Conservation (phyloP, 2,888 invertebrate species). For the Drosophila kokeensis region DNA sequence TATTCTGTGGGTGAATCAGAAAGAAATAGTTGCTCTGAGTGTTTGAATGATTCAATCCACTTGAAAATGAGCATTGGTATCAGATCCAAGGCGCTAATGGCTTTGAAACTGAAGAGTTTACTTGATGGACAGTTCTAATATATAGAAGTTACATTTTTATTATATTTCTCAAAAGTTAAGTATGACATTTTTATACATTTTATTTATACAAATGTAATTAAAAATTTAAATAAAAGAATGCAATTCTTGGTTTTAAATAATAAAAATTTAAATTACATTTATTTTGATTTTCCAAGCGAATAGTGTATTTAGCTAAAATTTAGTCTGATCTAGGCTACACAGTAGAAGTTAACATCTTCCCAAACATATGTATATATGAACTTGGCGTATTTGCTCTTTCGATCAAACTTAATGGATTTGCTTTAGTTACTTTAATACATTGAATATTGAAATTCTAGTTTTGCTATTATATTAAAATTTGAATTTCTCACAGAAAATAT, state of each 20-base stretch:
- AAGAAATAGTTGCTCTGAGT: too few species aligned
- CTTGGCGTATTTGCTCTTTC: too few species aligned
- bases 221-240: not conserved
- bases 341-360: too few species aligned
- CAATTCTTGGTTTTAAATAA: not conserved
- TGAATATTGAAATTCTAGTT: not conserved
- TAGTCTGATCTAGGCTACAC: not conserved
- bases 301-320: not conserved
- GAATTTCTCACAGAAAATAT: not conserved
- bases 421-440: too few species aligned
- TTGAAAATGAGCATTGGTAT: not conserved
- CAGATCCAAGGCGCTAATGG: not conserved
- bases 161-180: not conserved
- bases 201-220: not conserved
- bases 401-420: too few species aligned
- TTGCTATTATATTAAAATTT: not conserved
- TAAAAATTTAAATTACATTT: not conserved
- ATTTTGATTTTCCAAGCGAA: not conserved
- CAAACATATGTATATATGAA: too few species aligned
- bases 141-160: not conserved
- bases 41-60: not conserved
- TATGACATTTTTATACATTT: too few species aligned
- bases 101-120: not conserved
- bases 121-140: not conserved
- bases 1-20: not conserved